These are phyloP conservation scores for Pao palembangensis DNA, from an alignment of 2,113 vertebrate species.

Conservation along the genomic window DNA sequence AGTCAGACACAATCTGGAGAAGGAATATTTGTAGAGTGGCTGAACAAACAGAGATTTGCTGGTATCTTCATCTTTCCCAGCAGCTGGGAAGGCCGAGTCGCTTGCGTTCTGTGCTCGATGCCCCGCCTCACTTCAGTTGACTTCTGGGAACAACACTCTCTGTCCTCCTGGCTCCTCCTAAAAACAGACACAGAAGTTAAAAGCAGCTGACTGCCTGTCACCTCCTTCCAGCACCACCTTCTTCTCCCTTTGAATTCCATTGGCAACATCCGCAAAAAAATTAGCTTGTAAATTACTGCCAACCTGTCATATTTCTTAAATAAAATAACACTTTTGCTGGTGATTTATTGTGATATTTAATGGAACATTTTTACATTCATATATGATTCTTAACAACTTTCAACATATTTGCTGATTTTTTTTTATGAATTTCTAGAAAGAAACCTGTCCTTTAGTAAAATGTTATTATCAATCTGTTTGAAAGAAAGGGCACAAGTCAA, in stretches of 20 bases:
- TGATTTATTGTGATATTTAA: too few species aligned
- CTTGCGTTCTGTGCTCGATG: constrained; percentile 37
- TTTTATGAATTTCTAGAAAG: too few species aligned
- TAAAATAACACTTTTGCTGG: not conserved
- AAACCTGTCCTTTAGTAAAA: constrained; percentile 5
- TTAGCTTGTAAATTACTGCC: constrained; percentile 6
- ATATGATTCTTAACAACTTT: too few species aligned
- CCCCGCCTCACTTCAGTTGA: constrained; percentile 51
- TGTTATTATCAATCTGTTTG: constrained; percentile 25
- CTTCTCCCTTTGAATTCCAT: constrained; percentile 15
- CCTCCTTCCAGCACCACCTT: constrained; percentile 22
- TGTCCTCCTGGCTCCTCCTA: constrained; percentile 64
- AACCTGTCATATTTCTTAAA: constrained; percentile 7
- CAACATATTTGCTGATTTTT: too few species aligned
- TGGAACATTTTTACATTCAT: too few species aligned
- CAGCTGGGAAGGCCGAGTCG: constrained; percentile 60
- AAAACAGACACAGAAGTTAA: constrained; percentile 37
- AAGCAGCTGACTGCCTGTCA: constrained; percentile 24
- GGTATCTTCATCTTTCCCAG: constrained; percentile 81
- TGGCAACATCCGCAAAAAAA: constrained; percentile 4
- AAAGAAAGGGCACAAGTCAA: constrained; percentile 29
- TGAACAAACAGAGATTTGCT: constrained; percentile 84
- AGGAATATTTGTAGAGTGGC: constrained; percentile 81
- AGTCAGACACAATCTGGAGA: constrained; percentile 68
- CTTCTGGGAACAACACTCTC: constrained; percentile 67